These are phyloP conservation scores for Myotis brandtii DNA, from an alignment of 2,113 vertebrate genomes.

Conservation along the genomic window DNA sequence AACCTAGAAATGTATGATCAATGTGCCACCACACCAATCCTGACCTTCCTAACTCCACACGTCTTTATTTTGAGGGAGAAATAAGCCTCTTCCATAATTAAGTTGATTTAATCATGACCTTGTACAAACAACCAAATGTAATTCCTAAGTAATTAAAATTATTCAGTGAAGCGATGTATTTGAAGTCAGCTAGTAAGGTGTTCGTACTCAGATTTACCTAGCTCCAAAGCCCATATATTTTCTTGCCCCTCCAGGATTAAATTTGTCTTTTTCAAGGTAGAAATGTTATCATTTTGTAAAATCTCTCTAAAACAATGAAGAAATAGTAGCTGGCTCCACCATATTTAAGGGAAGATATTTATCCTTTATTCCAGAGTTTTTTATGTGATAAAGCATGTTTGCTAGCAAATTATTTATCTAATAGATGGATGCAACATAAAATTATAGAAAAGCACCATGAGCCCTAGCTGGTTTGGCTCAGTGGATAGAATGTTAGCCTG, in stretches of 20 bases:
- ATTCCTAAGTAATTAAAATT: slow-evolving; percentile 3
- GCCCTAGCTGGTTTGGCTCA: too few species aligned
- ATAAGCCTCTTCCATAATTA: slow-evolving; percentile 23
- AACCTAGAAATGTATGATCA: background rate
- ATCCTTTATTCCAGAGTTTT: background rate
- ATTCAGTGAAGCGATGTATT: background rate
- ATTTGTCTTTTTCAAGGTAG: background rate
- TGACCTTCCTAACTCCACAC: background rate
- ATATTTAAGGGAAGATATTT: slow-evolving; percentile 13
- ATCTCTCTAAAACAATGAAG: background rate
- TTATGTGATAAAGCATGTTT: background rate
- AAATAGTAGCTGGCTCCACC: background rate
- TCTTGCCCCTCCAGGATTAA: background rate
- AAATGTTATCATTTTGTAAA: background rate
- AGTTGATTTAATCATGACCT: background rate
- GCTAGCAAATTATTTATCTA: slow-evolving; percentile 4
- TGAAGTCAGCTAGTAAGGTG: background rate
- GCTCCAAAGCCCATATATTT: background rate
- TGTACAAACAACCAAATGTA: background rate
- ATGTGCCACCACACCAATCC: background rate
- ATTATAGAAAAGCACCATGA: background rate
- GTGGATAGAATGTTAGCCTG: too few species aligned
- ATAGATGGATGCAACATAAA: background rate
- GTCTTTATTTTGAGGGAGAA: background rate
- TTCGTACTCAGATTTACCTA: background rate